These are phyloP conservation scores for Macaria liturata DNA, from an alignment of 2,888 invertebrate species.

Conservation along the genomic window DNA sequence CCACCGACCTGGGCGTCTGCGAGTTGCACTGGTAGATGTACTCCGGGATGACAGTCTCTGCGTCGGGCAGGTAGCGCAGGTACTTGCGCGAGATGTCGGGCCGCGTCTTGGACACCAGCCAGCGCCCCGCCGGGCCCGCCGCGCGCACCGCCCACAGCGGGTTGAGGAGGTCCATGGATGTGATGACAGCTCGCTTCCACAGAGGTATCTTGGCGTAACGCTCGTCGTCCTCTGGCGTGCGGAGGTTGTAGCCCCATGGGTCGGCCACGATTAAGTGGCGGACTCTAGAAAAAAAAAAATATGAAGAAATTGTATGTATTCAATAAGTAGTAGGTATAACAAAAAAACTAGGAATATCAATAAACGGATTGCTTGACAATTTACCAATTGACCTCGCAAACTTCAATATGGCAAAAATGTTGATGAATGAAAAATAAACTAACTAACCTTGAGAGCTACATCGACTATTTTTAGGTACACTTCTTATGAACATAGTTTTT, in stretches of 20 bases:
- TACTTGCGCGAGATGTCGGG: slow-evolving; percentile 96
- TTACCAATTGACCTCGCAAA: no score
- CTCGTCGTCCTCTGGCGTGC: slow-evolving; percentile 84
- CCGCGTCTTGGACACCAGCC: slow-evolving; percentile 92
- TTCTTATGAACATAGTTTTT: no score
- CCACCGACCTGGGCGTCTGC: slow-evolving; percentile 88
- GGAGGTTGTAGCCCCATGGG: slow-evolving; percentile 92
- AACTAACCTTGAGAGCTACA: no score
- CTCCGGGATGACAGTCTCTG: slow-evolving; percentile 89
- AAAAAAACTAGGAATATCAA: no score
- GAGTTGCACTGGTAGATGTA: slow-evolving; percentile 98
- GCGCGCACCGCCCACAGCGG: slow-evolving; percentile 95
- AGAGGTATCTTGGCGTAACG: slow-evolving; percentile 87
- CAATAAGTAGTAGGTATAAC: no score
- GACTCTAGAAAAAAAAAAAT: slow-evolving; percentile 78
- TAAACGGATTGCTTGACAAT: no score
- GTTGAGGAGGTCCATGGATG: slow-evolving; percentile 92
- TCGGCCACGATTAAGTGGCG: slow-evolving; percentile 97
- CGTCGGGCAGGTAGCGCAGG: slow-evolving; percentile 83
- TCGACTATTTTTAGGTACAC: no score
- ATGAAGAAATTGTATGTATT: background rate
- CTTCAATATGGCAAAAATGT: no score
- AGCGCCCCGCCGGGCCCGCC: slow-evolving; percentile 94
- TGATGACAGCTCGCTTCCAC: slow-evolving; percentile 92
- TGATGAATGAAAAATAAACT: no score